phyloP scores from a whole-genome alignment of 2,113 vertebrate genomes.

The Chaenocephalus aceratus region DNA sequence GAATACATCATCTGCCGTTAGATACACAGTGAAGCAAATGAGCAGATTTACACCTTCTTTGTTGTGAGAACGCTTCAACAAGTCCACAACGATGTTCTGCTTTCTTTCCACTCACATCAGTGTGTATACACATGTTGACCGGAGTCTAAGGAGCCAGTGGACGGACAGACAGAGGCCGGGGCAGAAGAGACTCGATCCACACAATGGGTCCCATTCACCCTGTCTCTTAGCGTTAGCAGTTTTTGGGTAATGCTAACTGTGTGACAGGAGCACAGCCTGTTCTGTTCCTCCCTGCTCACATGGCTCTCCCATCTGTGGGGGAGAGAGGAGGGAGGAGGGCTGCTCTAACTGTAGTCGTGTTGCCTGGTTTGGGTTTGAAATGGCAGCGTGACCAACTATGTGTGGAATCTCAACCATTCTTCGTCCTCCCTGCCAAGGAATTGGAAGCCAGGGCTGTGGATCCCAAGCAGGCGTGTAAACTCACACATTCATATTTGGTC shows the following conservation, averaged over 20 bases:
- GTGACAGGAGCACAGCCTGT: conserved; percentile 48
- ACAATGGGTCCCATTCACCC: conserved; percentile 78
- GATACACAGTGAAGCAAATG: neutral
- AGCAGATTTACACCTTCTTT: neutral
- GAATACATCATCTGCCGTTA: too few relatives aligned
- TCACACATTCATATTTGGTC: conserved; percentile 80
- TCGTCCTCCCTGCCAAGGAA: conserved; percentile 72
- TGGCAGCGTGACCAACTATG: conserved; percentile 85
- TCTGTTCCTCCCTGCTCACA: conserved; percentile 60
- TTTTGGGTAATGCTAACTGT: conserved; percentile 41
- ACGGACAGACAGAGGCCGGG: conserved; percentile 22
- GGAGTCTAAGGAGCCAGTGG: conserved; percentile 9
- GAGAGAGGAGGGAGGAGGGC: conserved; percentile 37
- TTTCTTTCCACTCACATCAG: conserved; percentile 1
- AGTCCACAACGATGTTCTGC: conserved; percentile 2
- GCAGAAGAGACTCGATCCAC: conserved; percentile 34
- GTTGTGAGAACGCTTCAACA: neutral
- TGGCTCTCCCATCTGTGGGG: conserved; percentile 61
- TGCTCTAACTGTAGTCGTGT: conserved; percentile 36
- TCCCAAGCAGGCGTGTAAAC: conserved; percentile 65
- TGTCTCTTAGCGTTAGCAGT: conserved; percentile 48
- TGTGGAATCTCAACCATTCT: conserved; percentile 82
- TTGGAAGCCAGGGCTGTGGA: conserved; percentile 61
- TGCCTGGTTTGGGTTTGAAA: conserved; percentile 81
- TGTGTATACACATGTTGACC: conserved; percentile 4